These are phyloP conservation scores for Agrypnus murinus DNA, from an alignment of 2,888 invertebrate species.

Conservation along the genomic window DNA sequence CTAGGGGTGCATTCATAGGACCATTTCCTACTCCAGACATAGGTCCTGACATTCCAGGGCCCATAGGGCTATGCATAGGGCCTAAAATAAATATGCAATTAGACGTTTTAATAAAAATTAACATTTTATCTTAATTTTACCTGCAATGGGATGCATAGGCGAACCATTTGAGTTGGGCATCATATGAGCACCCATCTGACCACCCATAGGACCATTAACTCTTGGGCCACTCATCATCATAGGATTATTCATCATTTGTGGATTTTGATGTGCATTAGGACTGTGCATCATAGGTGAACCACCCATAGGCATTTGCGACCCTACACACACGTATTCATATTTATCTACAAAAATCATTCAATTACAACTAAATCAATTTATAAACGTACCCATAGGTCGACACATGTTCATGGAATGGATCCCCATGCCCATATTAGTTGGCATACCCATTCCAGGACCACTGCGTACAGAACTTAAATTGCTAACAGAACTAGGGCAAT, in stretches of 20 bases:
- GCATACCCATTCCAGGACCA: conserved; percentile 68
- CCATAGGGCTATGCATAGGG: conserved; percentile 70
- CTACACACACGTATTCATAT: conserved; percentile 23
- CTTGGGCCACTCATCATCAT: conserved; percentile 72
- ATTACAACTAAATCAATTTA: background rate
- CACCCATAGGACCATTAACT: conserved; percentile 68
- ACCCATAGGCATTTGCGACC: conserved; percentile 61
- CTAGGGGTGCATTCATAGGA: conserved; percentile 83
- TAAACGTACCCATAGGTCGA: conserved; percentile 76
- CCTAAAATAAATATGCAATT: conserved; percentile 35
- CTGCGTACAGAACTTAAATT: conserved; percentile 67
- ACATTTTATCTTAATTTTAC: conserved; percentile 66
- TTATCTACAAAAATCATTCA: background rate
- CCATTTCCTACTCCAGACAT: conserved; percentile 72
- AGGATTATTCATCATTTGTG: conserved; percentile 66
- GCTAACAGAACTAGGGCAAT: conserved; percentile 79
- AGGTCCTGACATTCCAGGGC: conserved; percentile 71
- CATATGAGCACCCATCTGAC: conserved; percentile 71
- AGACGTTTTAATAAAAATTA: background rate
- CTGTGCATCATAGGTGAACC: conserved; percentile 71
- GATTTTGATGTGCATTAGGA: conserved; percentile 67
- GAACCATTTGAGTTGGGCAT: conserved; percentile 77
- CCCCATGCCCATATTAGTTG: conserved; percentile 73
- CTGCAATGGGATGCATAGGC: conserved; percentile 75
- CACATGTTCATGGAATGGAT: conserved; percentile 75